phyloP scores from a whole-genome alignment of 1,140 invertebrate species.

The Proctacanthus coquilletti region DNA sequence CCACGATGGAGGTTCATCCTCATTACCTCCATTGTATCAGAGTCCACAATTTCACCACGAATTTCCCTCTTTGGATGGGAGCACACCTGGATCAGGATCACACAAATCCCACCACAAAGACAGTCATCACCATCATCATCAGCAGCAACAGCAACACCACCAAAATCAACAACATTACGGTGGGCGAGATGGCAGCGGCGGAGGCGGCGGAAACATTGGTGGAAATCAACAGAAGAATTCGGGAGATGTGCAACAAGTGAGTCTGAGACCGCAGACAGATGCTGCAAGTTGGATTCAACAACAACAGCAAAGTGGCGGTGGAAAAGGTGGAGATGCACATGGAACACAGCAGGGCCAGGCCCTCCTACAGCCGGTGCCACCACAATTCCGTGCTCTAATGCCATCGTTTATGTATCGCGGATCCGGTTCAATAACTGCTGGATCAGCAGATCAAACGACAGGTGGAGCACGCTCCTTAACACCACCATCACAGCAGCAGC shows the following conservation, averaged over 20 bases:
- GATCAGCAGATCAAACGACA: conserved; percentile 10
- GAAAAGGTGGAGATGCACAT: conserved; percentile 24
- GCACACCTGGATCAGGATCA: conserved; percentile 29
- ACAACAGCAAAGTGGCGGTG: conserved; percentile 20
- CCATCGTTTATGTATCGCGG: conserved; percentile 26
- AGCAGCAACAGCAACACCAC: conserved; percentile 2
- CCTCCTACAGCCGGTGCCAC: conserved; percentile 32
- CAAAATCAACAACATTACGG: conserved; percentile 1
- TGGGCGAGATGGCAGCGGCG: conserved; percentile 10
- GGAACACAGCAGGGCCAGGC: conserved; percentile 32
- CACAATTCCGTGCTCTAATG: conserved; percentile 27
- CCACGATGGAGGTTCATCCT: conserved; percentile 16
- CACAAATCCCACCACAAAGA: conserved; percentile 23
- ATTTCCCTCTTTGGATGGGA: conserved; percentile 57
- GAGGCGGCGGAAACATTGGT: conserved; percentile 1
- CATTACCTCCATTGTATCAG: conserved; percentile 27
- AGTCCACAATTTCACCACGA: conserved; percentile 65
- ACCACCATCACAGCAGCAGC: conserved; percentile 15
- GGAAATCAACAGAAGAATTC: conserved; percentile 5
- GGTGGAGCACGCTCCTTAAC: conserved; percentile 7
- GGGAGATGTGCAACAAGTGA: conserved; percentile 9
- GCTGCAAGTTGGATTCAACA: conserved; percentile 26
- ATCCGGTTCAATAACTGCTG: conserved; percentile 4
- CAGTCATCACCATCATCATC: conserved; percentile 14
- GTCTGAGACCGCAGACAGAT: conserved; percentile 27